Evolutionary conservation across 1,140 invertebrate species (phyloP).

Genomic region (Drosophila guanche): DNA sequence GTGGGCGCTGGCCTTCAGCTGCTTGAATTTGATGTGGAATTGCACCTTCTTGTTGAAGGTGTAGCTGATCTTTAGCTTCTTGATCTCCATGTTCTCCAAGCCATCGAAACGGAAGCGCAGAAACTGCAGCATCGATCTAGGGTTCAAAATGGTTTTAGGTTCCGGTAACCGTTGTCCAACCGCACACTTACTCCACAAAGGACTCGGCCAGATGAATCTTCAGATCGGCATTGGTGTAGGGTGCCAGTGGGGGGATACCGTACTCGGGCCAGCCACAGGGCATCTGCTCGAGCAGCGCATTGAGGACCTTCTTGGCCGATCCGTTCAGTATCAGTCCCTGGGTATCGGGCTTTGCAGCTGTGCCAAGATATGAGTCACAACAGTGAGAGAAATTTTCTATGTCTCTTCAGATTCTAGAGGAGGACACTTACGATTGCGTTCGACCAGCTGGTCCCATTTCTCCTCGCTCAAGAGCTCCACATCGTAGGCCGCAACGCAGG

Average conservation of each 20-base stretch:
- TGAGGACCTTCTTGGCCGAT: conserved; percentile 73
- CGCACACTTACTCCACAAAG: conserved; percentile 70
- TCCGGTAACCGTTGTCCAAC: not conserved
- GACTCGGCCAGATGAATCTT: conserved; percentile 62
- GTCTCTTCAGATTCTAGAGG: not conserved
- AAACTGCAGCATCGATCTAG: conserved; percentile 61
- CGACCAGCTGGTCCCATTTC: conserved; percentile 64
- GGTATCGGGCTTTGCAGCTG: conserved; percentile 53
- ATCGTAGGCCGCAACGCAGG: conserved; percentile 66
- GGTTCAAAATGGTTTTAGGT: not conserved
- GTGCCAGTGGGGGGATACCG: conserved; percentile 75
- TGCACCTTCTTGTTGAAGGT: conserved; percentile 79
- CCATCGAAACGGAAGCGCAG: conserved; percentile 80
- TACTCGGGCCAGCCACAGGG: conserved; percentile 75
- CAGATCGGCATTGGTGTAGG: conserved; percentile 78
- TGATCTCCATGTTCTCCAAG: conserved; percentile 67
- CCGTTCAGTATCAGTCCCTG: conserved; percentile 71
- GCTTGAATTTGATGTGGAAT: conserved; percentile 61
- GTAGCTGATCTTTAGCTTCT: conserved; percentile 76
- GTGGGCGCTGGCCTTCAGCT: conserved; percentile 62
- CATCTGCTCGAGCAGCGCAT: conserved; percentile 59
- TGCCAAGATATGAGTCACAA: not conserved
- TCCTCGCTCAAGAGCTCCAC: conserved; percentile 62
- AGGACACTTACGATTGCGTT: conserved; percentile 59
- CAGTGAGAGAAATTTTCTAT: not conserved